A percentile compares a stretch with the other conserved stretches of the same genome.
Evolutionary conservation across 2,888 invertebrate genomes (phyloP).

Genomic region (Lepidocyrtinus sp.): DNA sequence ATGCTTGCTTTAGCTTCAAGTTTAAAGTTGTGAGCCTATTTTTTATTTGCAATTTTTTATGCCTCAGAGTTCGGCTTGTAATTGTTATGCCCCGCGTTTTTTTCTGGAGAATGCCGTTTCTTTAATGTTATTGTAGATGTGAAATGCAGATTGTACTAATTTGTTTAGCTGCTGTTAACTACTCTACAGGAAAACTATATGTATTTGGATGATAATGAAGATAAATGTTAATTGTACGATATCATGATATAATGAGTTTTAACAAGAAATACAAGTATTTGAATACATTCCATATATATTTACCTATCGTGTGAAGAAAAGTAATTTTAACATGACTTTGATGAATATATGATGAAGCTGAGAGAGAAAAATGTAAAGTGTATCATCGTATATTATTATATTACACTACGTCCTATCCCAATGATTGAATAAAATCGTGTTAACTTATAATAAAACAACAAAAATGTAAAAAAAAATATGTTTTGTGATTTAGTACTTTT

Average conservation of each 20-base stretch:
- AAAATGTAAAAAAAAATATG: no score
- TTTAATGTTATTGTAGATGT: constrained; percentile 39
- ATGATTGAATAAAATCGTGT: constrained; percentile 65
- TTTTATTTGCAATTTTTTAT: no score
- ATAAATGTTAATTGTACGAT: constrained; percentile 34
- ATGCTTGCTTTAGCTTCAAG: no score
- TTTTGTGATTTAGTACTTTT: neutral
- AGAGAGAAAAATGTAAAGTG: constrained; percentile 53
- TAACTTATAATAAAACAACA: constrained; percentile 55
- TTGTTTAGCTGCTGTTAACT: neutral
- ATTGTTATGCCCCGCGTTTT: no score
- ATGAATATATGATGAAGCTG: constrained; percentile 32
- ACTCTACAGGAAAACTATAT: neutral
- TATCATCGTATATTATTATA: constrained; percentile 56
- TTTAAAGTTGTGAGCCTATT: no score
- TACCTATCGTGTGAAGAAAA: constrained; percentile 61
- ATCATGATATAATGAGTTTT: constrained; percentile 51
- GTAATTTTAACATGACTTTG: constrained; percentile 59
- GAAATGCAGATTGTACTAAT: constrained; percentile 30
- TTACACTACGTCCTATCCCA: constrained; percentile 63
- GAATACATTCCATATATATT: constrained; percentile 60
- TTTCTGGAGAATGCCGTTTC: no score
- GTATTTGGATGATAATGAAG: constrained; percentile 49
- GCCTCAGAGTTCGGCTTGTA: no score
- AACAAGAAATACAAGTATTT: constrained; percentile 62